phyloP scores from a whole-genome alignment of 1,140 invertebrate genomes.

The Brevipalpus yothersi region DNA sequence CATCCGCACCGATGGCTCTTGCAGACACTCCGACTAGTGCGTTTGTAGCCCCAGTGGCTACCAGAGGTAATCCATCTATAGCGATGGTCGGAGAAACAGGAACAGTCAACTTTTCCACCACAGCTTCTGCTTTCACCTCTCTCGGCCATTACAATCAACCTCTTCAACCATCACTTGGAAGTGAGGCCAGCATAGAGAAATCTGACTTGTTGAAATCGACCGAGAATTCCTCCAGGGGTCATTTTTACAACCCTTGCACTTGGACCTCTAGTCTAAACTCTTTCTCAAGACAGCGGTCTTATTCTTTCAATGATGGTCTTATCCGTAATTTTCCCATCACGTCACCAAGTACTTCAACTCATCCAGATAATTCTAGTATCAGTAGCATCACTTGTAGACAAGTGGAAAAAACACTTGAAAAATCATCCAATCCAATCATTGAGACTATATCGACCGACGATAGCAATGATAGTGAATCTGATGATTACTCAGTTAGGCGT shows the following conservation, averaged over 20 bases:
- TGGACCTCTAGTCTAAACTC: neutral
- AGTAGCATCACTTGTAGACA: too few species aligned
- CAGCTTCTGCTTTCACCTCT: too few species aligned
- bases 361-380: too few species aligned
- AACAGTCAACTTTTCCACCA: too few species aligned
- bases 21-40: neutral
- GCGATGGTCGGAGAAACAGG: too few species aligned
- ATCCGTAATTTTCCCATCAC: neutral
- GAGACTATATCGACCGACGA: neutral
- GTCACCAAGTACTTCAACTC: neutral
- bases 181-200: too few species aligned
- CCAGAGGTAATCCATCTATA: too few species aligned
- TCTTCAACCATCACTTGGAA: too few species aligned
- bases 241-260: neutral
- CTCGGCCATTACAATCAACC: too few species aligned
- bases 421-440: neutral
- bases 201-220: too few species aligned
- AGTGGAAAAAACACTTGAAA: too few species aligned
- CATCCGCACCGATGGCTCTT: neutral
- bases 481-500: slow-evolving; percentile 1
- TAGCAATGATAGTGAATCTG: neutral
- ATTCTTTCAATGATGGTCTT: neutral
- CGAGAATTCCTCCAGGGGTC: neutral
- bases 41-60: neutral
- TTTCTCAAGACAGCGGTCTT: neutral